Conservation (phyloP, 2,797 vertebrate species). For the Manis javanica region DNA sequence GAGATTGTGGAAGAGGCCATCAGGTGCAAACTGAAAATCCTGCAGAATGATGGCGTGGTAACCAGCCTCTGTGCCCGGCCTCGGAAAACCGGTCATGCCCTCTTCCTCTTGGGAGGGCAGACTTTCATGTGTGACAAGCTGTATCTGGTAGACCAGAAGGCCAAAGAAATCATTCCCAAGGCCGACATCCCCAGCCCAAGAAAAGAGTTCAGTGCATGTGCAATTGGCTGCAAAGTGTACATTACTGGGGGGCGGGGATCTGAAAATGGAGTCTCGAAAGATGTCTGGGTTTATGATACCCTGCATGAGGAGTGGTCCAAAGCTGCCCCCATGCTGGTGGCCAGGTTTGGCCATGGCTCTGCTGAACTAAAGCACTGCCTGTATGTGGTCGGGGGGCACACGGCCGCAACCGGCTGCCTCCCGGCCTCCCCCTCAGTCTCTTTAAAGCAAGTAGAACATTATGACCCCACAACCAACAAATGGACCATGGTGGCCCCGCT, state of each 20-base stretch:
- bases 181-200: constrained; percentile 98
- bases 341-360: constrained; percentile 97
- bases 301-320: constrained; percentile 99
- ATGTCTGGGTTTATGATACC: constrained; percentile 99
- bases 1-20: constrained; percentile 98
- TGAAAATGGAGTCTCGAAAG: constrained; percentile 98
- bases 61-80: constrained; percentile 97
- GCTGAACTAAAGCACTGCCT: constrained; percentile 97
- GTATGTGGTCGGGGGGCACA: constrained; percentile 98
- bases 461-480: constrained; percentile 96
- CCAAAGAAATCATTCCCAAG: constrained; percentile 99
- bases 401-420: constrained; percentile 96
- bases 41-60: constrained; percentile 97
- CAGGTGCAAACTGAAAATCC: constrained; percentile 96
- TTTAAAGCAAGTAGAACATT: constrained; percentile 98
- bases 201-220: constrained; percentile 99
- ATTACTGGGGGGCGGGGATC: constrained; percentile 97
- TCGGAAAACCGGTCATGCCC: constrained; percentile 96
- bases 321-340: constrained; percentile 98
- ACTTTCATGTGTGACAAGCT: constrained; percentile 99
- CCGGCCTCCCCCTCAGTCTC: constrained; percentile 98
- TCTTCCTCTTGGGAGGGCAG: constrained; percentile 97
- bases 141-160: constrained; percentile 98
- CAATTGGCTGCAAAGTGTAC: constrained; percentile 98
- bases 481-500: constrained; percentile 99